Conservation (phyloP, 2,797 vertebrate genomes). For the Sebastes ruberrimus region DNA sequence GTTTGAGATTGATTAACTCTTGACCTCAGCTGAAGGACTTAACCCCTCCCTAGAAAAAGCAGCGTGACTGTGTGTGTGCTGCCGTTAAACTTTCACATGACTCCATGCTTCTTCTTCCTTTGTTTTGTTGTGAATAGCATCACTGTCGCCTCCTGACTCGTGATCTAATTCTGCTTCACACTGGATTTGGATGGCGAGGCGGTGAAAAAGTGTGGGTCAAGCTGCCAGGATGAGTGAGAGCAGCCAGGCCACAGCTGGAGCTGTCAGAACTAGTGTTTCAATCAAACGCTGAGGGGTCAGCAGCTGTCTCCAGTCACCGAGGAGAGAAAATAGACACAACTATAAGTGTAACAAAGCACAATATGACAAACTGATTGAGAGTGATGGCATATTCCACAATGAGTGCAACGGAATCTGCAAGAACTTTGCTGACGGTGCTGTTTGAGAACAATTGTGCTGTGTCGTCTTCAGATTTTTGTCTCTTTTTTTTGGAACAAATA, state of each 20-base stretch:
- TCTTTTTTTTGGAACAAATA: constrained; percentile 4
- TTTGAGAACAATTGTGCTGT: background rate
- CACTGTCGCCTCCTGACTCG: constrained; percentile 6
- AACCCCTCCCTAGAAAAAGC: background rate
- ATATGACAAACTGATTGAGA: background rate
- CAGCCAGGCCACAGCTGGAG: constrained; percentile 46
- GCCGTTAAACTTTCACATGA: background rate
- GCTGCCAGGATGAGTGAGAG: constrained; percentile 17
- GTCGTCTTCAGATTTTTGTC: background rate
- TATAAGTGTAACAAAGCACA: background rate
- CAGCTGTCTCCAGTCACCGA: constrained; percentile 3
- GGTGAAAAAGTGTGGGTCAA: constrained; percentile 23
- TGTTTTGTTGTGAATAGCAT: background rate
- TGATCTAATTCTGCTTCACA: constrained; percentile 16
- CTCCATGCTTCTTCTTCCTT: background rate
- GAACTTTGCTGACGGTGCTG: background rate
- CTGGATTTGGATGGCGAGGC: background rate
- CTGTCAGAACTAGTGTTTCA: constrained; percentile 48
- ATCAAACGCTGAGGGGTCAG: constrained; percentile 22
- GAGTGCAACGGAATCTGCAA: background rate
- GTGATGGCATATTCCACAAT: constrained; percentile 9
- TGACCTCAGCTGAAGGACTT: background rate
- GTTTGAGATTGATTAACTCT: background rate
- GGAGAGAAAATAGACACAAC: constrained; percentile 2
- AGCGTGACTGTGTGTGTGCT: background rate